A percentile compares a stretch with the other conserved stretches of the same genome.
These are phyloP conservation scores for Cherax destructor DNA, from an alignment of 1,140 invertebrate species.

Conservation along the genomic window DNA sequence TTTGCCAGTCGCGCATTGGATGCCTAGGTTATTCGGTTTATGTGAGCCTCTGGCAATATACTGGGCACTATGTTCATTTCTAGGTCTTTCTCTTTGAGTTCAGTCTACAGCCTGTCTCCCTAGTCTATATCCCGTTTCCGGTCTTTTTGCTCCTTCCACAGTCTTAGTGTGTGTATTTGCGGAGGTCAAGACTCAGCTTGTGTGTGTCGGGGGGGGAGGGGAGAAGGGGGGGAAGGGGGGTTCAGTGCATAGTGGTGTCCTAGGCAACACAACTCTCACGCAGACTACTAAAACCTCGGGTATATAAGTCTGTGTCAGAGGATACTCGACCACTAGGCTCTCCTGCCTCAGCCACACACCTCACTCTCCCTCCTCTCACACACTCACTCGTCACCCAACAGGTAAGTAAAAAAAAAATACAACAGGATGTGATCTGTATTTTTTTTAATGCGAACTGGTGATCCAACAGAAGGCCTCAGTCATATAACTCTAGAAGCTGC, in stretches of 20 bases:
- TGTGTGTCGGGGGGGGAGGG: not conserved
- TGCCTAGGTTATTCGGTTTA: not conserved
- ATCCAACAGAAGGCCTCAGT: too few relatives aligned
- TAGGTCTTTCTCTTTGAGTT: too few relatives aligned
- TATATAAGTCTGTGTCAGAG: conserved; percentile 24
- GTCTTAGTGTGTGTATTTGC: not conserved
- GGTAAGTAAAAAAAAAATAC: not conserved
- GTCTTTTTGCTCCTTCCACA: not conserved
- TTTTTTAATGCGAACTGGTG: too few relatives aligned
- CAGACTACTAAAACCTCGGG: not conserved
- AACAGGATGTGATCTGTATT: too few relatives aligned
- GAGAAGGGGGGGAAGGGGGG: too few relatives aligned
- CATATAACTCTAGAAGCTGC: too few relatives aligned
- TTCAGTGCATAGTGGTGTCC: too few relatives aligned
- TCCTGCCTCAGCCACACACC: conserved; percentile 11
- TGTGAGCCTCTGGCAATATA: too few relatives aligned
- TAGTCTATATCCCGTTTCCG: too few relatives aligned
- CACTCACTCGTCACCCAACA: conserved; percentile 2
- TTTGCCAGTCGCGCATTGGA: not conserved
- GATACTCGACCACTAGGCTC: conserved; percentile 6
- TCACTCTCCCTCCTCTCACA: not conserved
- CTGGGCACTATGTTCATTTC: too few relatives aligned
- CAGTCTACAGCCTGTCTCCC: too few relatives aligned
- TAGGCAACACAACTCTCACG: conserved; percentile 5
- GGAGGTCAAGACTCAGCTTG: not conserved